A percentile compares a stretch with the other conserved stretches of the same genome.
Evolutionary conservation across 2,888 invertebrate genomes (phyloP).

Genomic region (Noctua comes): DNA sequence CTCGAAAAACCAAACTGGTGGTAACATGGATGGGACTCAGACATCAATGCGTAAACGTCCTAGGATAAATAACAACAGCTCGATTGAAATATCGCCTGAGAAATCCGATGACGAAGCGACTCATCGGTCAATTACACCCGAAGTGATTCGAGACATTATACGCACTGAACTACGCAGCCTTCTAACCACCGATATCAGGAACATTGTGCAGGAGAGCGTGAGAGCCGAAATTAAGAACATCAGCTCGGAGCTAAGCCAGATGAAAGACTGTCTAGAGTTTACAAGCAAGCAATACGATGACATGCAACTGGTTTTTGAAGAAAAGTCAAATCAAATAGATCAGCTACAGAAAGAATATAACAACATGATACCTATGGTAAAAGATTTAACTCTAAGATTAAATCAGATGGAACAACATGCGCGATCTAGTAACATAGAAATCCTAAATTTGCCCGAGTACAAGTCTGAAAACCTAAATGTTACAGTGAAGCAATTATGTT

Average conservation of each 20-base stretch:
- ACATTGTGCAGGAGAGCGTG: background rate
- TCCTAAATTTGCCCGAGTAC: too few relatives aligned
- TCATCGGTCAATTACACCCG: background rate
- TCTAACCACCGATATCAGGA: background rate
- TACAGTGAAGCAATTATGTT: too few relatives aligned
- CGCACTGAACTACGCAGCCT: background rate
- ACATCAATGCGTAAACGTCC: background rate
- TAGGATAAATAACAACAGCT: background rate
- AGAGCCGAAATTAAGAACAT: background rate
- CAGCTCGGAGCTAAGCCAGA: background rate
- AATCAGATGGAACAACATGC: too few relatives aligned
- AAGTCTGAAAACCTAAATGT: too few relatives aligned
- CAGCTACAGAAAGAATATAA: too few relatives aligned
- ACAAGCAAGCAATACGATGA: too few relatives aligned
- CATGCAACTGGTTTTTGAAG: too few relatives aligned
- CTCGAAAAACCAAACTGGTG: background rate
- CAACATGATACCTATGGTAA: too few relatives aligned
- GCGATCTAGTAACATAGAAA: too few relatives aligned
- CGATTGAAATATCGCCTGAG: background rate
- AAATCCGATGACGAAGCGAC: background rate
- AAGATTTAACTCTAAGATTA: too few relatives aligned
- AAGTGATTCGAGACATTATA: constrained; percentile 1
- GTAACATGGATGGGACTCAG: background rate
- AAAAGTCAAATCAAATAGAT: too few relatives aligned
- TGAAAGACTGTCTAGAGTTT: too few relatives aligned